phyloP scores from a whole-genome alignment of 37 sponge, comb jelly and placozoan genomes.

The Sycon ciliatum region DNA sequence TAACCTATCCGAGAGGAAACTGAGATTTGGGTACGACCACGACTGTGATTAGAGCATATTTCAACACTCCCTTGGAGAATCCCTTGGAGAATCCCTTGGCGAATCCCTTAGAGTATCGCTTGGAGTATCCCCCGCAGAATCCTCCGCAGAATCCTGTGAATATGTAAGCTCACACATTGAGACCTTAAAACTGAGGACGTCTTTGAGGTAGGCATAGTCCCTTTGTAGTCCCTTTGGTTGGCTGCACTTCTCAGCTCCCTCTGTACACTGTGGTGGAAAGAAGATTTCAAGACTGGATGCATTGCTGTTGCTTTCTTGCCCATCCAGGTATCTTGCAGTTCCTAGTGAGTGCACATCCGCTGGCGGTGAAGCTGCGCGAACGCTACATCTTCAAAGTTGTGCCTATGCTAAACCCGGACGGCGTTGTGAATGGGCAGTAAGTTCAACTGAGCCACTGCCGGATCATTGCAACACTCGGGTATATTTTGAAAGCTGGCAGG shows the following conservation, averaged over 20 bases:
- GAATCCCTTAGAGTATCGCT: too few relatives aligned
- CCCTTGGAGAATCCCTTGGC: too few relatives aligned
- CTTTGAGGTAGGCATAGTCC: background rate
- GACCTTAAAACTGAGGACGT: background rate
- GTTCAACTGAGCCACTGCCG: background rate
- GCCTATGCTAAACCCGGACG: conserved; percentile 84
- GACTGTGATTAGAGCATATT: too few relatives aligned
- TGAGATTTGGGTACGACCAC: too few relatives aligned
- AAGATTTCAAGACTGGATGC: too few relatives aligned
- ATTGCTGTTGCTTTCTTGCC: background rate
- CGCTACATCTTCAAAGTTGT: conserved; percentile 63
- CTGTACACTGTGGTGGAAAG: too few relatives aligned
- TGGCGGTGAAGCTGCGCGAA: conserved; percentile 30
- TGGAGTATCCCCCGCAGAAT: too few relatives aligned
- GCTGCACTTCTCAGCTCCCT: background rate
- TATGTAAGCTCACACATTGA: background rate
- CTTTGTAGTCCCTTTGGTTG: too few relatives aligned
- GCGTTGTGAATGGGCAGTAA: conserved; percentile 57
- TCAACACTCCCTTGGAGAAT: too few relatives aligned
- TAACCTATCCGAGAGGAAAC: too few relatives aligned
- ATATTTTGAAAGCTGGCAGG: too few relatives aligned
- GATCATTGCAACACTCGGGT: too few relatives aligned
- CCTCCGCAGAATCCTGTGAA: background rate
- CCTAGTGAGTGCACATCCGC: conserved; percentile 33
- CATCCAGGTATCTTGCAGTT: conserved; percentile 40